A percentile compares a stretch with the other conserved stretches of the same genome.
Conservation (phyloP, 2,888 invertebrate species). For the Amblyteles armatorius region DNA sequence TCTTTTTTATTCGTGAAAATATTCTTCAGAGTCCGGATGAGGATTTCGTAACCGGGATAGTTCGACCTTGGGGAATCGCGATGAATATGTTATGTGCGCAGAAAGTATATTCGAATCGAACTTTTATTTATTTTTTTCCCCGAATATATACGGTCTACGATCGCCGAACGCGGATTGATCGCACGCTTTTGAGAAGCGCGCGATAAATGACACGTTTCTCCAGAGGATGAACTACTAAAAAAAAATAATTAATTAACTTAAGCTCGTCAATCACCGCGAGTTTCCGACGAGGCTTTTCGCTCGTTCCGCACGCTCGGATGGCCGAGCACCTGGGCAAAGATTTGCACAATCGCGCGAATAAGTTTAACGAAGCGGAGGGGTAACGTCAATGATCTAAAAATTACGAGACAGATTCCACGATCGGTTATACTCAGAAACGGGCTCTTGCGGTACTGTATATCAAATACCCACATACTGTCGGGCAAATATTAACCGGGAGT, state of each 20-base stretch:
- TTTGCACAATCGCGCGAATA: conserved; percentile 58
- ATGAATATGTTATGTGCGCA: no score
- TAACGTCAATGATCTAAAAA: conserved; percentile 52
- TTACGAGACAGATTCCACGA: conserved; percentile 40
- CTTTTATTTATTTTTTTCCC: no score
- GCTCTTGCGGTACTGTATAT: not conserved
- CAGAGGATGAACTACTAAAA: no score
- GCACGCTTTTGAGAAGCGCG: not conserved
- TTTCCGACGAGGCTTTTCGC: not conserved
- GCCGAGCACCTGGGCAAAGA: conserved; percentile 46
- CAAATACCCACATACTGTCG: conserved; percentile 26
- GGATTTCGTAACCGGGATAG: not conserved
- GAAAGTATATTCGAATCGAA: no score
- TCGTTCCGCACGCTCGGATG: conserved; percentile 1
- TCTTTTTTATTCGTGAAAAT: not conserved
- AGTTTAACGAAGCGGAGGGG: conserved; percentile 7
- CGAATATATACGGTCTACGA: not conserved
- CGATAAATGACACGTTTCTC: not conserved
- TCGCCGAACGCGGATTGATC: not conserved
- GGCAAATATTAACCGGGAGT: conserved; percentile 49
- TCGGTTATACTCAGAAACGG: not conserved
- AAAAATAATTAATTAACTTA: no score
- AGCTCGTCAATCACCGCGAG: no score
- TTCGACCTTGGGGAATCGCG: not conserved
- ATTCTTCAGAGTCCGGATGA: conserved; percentile 1